Percentiles rank a stretch among this genome's conserved stretches.
These are phyloP conservation scores for Pseudomugil tenellus DNA, from an alignment of 2,797 vertebrate species.

Conservation along the genomic window DNA sequence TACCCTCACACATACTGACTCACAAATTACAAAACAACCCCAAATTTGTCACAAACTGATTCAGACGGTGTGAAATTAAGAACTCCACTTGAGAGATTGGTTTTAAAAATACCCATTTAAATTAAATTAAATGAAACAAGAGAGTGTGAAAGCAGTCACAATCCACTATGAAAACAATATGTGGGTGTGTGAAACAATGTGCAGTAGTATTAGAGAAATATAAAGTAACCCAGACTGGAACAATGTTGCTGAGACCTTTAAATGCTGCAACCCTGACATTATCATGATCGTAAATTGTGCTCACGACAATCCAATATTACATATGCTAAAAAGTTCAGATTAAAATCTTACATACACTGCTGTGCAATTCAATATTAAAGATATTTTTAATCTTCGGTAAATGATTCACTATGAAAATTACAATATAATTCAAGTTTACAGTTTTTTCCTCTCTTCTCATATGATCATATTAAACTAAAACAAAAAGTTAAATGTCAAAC, in stretches of 20 bases:
- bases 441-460: no score
- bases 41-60: conserved; percentile 46
- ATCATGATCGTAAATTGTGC: not conserved
- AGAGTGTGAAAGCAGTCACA: conserved; percentile 20
- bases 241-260: not conserved
- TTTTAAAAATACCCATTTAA: conserved; percentile 29
- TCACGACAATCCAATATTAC: not conserved
- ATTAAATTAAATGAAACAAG: conserved; percentile 35
- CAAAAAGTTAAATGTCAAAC: no score
- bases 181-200: conserved; percentile 18
- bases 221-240: conserved; percentile 3
- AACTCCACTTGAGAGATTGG: conserved; percentile 21
- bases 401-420: no score
- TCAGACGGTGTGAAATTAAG: conserved; percentile 61
- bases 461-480: no score
- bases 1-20: conserved; percentile 19
- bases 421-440: no score
- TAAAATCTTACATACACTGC: no score
- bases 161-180: conserved; percentile 15
- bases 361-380: no score
- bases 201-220: not conserved
- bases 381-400: no score
- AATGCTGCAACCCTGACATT: not conserved
- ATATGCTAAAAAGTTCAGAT: not conserved
- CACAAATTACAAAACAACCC: conserved; percentile 35